Conservation (phyloP, 2,113 vertebrate genomes). For the Catharus bicknelli region DNA sequence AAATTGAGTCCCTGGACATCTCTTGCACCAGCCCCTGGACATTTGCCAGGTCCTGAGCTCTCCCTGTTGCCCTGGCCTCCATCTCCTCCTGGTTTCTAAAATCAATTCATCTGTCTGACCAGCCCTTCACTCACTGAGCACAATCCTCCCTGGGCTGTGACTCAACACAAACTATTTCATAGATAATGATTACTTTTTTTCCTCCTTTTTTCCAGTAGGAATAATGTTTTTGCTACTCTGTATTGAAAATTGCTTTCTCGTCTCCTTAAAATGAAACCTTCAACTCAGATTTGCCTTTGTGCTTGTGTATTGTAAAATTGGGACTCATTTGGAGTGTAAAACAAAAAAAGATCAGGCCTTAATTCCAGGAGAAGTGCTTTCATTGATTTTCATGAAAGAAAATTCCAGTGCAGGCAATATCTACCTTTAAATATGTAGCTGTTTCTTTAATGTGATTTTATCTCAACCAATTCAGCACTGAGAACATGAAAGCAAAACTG, state of each 20-base stretch:
- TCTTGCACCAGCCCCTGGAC: neutral
- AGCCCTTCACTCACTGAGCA: accelerated
- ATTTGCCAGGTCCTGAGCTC: neutral
- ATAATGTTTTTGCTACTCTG: conserved; percentile 25
- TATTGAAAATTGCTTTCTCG: conserved; percentile 38
- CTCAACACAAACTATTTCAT: conserved; percentile 29
- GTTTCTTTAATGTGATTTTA: conserved; percentile 59
- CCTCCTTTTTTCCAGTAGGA: neutral
- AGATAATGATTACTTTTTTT: conserved; percentile 23
- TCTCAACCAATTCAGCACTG: neutral
- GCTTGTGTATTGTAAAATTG: conserved; percentile 24
- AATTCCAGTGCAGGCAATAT: conserved; percentile 40
- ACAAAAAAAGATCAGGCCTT: conserved; percentile 11
- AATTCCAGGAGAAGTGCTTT: conserved; percentile 48
- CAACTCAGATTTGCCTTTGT: conserved; percentile 27
- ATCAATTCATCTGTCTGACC: neutral
- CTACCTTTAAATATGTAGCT: conserved; percentile 41
- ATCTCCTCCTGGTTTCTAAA: neutral
- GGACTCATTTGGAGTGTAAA: conserved; percentile 35
- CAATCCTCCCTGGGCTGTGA: conserved; percentile 20
- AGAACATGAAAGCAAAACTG: conserved; percentile 52
- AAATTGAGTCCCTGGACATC: neutral
- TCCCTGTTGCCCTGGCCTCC: neutral
- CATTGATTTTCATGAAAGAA: conserved; percentile 52
- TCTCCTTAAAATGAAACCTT: conserved; percentile 45